These are phyloP conservation scores for Yasuhikotakia modesta DNA, from an alignment of 2,797 vertebrate genomes.

Conservation along the genomic window DNA sequence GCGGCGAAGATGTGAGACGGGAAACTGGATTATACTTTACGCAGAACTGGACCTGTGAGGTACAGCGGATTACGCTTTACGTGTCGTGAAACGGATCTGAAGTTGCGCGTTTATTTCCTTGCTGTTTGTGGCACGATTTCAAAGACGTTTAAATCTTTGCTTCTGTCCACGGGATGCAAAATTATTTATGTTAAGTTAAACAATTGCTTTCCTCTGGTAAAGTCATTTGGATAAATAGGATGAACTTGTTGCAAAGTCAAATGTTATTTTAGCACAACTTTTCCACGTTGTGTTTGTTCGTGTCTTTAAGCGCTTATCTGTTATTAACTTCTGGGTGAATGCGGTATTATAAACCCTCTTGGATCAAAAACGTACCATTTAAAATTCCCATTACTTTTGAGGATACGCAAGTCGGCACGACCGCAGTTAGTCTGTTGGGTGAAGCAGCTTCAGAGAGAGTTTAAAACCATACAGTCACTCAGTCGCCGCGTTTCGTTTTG, in stretches of 20 bases:
- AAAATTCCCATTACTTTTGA: not conserved
- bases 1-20: conserved; percentile 80
- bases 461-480: not conserved
- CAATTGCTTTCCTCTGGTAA: not conserved
- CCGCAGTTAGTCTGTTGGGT: not conserved
- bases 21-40: conserved; percentile 73
- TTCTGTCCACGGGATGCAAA: not conserved
- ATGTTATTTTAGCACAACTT: too few species aligned
- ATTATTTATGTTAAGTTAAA: too few species aligned
- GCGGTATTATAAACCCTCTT: not conserved
- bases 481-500: conserved; percentile 1
- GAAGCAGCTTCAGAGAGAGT: not conserved
- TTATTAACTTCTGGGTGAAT: not conserved
- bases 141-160: too few species aligned
- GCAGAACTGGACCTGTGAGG: conserved; percentile 72
- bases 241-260: too few species aligned
- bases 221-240: not conserved
- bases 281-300: not conserved
- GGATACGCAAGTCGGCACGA: not conserved
- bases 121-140: too few species aligned
- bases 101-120: not conserved
- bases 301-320: not conserved
- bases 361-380: conserved; percentile 1
- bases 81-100: not conserved
- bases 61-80: conserved; percentile 57